Evolutionary conservation across 2,797 vertebrate genomes (phyloP), one percentile per base, ranked within the genome.

Genomic region (Liparis tanakae): DNA sequence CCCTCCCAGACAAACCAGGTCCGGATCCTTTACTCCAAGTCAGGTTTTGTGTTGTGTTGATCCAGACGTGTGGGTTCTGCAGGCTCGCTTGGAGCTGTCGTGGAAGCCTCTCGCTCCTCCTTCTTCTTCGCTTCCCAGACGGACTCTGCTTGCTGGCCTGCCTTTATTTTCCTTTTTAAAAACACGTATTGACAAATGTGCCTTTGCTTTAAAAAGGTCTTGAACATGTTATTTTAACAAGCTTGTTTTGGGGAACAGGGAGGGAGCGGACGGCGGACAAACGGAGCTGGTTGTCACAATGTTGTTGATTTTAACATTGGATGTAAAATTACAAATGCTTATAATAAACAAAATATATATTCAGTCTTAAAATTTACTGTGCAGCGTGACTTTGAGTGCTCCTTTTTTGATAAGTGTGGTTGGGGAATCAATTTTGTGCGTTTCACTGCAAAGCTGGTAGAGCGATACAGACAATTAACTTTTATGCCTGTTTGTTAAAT

Each of bases 261-360:
- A 70, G 76, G 75, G 76, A 56, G 69, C 72, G 74, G 69, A 63
- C 17, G 33, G 79, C 15, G 2, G 73, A 74, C 76, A 81, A 69
- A 77, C 5, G 22, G 78, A 90, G 87, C 89, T 78, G 84, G 79
- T 86, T 84, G 87, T 90, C 87, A 83, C 90, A 85, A 83, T 88
- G 85, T 90, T 91, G 92, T 94, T 70, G 66, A 89, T 94, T 94
- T 94, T 94, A 94, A 94, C 87, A 93, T 93, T 88, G 92, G 93
- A 90, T 94, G 93, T 94, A 93, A 92, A 93, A 92, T 94, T 92
- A 93, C 89, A 94, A 93, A 93, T 92, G 88, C 91, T 93, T 93
- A 94, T 93, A 94, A 94, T 93, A 94, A 94, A 93, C 92, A 93
- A 92, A 92, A 91, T 93, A 92, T 93, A 94, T 94, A 94, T 94